Evolutionary conservation across 2,797 vertebrate genomes (phyloP).

Genomic region (Pseudochirops corinnae): DNA sequence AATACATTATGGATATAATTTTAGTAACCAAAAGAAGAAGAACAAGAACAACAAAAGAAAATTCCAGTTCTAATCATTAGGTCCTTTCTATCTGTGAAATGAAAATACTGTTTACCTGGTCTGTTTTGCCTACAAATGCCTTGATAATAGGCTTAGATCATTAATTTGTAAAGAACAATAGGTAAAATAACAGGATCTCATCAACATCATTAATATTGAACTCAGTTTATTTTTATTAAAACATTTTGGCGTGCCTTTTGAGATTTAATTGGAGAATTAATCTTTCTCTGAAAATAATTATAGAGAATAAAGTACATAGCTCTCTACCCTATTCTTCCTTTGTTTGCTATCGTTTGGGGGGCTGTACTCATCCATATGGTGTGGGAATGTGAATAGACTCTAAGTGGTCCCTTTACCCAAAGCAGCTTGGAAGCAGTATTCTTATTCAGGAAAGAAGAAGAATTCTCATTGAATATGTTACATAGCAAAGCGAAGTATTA

Average conservation of each 20-base stretch:
- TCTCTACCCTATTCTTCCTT: neutral
- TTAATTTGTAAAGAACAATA: conserved; percentile 25
- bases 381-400: neutral
- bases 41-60: neutral
- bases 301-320: conserved; percentile 4
- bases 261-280: conserved; percentile 17
- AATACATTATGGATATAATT: neutral
- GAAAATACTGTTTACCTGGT: neutral
- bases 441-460: neutral
- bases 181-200: conserved; percentile 7
- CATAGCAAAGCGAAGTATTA: neutral
- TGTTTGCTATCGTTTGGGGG: neutral
- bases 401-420: conserved; percentile 7
- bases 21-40: conserved; percentile 37
- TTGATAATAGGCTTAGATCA: conserved; percentile 8
- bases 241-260: neutral
- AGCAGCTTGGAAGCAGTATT: conserved; percentile 2
- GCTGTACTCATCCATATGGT: conserved; percentile 1
- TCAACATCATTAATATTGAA: neutral
- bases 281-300: conserved; percentile 30
- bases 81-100: neutral
- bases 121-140: neutral
- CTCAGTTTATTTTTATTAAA: conserved; percentile 15
- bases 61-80: neutral
- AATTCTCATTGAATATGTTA: neutral